A percentile compares a stretch with the other conserved stretches of the same genome.
Evolutionary conservation across 2,113 vertebrate species (phyloP).

Genomic region (Cercocebus atys): DNA sequence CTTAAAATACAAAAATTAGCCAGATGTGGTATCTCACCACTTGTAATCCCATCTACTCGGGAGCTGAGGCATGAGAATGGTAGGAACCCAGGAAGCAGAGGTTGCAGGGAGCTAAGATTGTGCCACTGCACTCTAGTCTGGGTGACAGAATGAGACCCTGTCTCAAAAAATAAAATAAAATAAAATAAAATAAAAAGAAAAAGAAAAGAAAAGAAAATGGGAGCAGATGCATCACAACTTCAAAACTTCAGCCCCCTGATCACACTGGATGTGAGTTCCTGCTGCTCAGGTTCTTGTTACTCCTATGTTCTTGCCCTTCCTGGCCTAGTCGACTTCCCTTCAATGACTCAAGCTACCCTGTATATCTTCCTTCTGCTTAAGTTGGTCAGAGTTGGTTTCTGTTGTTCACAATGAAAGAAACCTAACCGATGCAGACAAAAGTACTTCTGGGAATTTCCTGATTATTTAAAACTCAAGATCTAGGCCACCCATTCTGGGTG

Average conservation of each 20-base stretch:
- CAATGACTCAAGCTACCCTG: background rate
- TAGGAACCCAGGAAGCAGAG: too few relatives aligned
- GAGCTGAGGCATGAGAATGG: too few relatives aligned
- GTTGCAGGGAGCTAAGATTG: too few relatives aligned
- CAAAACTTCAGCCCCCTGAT: accelerated
- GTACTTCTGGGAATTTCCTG: background rate
- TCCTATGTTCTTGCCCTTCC: background rate
- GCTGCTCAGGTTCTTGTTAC: background rate
- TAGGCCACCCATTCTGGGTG: background rate
- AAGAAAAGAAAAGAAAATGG: background rate
- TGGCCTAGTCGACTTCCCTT: too few relatives aligned
- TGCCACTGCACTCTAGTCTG: too few relatives aligned
- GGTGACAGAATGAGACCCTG: too few relatives aligned
- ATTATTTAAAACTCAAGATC: background rate
- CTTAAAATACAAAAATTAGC: too few relatives aligned
- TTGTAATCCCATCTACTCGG: too few relatives aligned
- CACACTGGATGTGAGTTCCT: background rate
- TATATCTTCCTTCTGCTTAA: background rate
- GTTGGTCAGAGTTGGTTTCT: background rate
- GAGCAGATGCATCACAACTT: accelerated
- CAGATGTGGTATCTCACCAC: too few relatives aligned
- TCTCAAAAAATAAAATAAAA: too few relatives aligned
- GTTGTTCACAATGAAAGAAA: background rate
- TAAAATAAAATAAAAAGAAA: too few relatives aligned
- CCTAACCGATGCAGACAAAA: background rate